phyloP scores from a whole-genome alignment of 2,888 invertebrate genomes.

The Apodemia hepburni region DNA sequence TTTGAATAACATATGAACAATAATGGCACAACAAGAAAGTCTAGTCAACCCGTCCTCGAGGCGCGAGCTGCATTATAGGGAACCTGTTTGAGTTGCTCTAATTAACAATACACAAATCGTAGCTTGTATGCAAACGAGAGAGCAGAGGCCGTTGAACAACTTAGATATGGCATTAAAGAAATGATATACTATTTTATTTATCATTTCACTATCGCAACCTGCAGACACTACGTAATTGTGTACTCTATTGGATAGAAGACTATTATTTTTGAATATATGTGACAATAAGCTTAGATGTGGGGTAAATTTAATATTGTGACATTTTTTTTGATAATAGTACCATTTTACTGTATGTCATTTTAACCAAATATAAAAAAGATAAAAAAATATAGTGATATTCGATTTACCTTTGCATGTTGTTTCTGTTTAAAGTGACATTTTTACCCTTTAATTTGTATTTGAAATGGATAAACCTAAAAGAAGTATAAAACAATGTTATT shows the following conservation, averaged over 20 bases:
- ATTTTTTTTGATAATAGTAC: too few relatives aligned
- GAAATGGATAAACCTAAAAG: too few relatives aligned
- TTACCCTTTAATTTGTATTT: too few relatives aligned
- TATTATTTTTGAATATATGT: not conserved
- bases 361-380: too few relatives aligned
- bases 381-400: too few relatives aligned
- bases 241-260: not conserved
- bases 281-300: not conserved
- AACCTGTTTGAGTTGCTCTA: slow-evolving; percentile 76
- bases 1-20: slow-evolving; percentile 76
- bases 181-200: slow-evolving; percentile 14
- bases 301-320: too few relatives aligned
- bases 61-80: slow-evolving; percentile 53
- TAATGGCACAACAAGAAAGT: slow-evolving; percentile 68
- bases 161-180: slow-evolving; percentile 23
- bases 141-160: slow-evolving; percentile 36
- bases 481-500: too few relatives aligned
- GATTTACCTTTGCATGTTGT: too few relatives aligned
- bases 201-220: slow-evolving; percentile 57
- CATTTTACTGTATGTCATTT: too few relatives aligned
- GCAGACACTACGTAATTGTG: not conserved
- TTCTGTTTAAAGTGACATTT: too few relatives aligned
- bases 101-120: slow-evolving; percentile 80
- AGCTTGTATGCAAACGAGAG: slow-evolving; percentile 76
- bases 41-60: slow-evolving; percentile 47